Evolutionary conservation across 2,797 vertebrate species (phyloP), one percentile per base, ranked within the genome.

Genomic region (Lagocephalus sceleratus): DNA sequence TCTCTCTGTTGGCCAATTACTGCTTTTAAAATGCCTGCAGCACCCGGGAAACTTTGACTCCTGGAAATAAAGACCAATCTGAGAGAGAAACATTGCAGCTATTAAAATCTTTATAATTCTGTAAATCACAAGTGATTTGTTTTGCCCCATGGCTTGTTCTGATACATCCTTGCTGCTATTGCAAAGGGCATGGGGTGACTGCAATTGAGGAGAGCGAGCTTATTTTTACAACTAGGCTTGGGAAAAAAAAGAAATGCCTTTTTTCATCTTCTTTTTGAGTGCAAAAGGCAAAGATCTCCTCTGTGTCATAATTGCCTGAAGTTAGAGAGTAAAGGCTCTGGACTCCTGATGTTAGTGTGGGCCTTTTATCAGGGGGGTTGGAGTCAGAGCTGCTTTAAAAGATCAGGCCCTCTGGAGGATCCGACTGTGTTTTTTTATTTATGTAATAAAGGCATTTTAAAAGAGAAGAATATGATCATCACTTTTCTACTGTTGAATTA

Each of bases 101-200:
- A 92, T 92, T 92, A 92, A 92, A 92, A 92, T 91, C 90, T 90
- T 90, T 90, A 91, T 91, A 90, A 92, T 92, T 91, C 90, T 82
- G 81, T 84, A 92, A 91, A 92, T 92, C 89, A 82, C 90, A 86
- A 92, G 90, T 90, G 91, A 92, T 91, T 90, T 88, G 89, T 90
- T 92, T 90, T 92, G 90, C 89, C 91, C 88, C 81, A 71, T 84
- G 89, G 91, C 91, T 89, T 90, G 89, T 90, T 91, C 79, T 63
- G 87, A 90, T 90, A 86, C 87, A 87, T 90, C 84, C 86, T 87
- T 85, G 79, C 79, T 84, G 82, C 87, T 91, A 88, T 90, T 87
- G 87, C 81, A 89, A 80, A 84, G 88, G 88, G 81, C 86, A 87
- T 15, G 48, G 75, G 89, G 87, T 86, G 85, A 88, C 73, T 66